Conservation (phyloP, 2,113 vertebrate species). For the Antigone vipio region DNA sequence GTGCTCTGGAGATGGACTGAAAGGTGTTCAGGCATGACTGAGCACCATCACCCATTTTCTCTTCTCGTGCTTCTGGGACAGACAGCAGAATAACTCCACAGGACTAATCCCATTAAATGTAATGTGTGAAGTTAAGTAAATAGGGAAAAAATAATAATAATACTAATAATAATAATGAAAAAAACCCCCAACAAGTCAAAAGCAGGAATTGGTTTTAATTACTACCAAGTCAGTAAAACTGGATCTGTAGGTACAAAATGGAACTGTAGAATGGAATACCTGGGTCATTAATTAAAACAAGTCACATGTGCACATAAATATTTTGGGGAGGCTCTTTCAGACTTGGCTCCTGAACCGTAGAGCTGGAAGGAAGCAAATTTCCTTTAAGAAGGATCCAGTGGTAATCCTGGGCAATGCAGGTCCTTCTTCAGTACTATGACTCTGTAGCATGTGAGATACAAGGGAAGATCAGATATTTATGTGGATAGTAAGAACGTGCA, state of each 20-base stretch:
- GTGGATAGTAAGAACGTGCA: background rate
- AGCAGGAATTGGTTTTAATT: background rate
- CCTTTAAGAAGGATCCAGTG: background rate
- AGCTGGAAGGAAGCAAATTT: background rate
- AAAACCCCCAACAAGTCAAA: background rate
- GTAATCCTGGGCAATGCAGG: background rate
- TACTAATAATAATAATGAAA: background rate
- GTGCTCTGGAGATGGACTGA: background rate
- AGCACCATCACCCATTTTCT: background rate
- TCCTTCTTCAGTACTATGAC: background rate
- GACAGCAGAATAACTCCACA: background rate
- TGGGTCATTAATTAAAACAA: background rate
- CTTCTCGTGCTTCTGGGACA: background rate
- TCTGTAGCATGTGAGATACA: background rate
- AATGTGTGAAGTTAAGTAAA: background rate
- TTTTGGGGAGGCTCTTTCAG: background rate
- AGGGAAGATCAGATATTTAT: background rate
- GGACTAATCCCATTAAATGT: background rate
- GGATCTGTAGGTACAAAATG: background rate
- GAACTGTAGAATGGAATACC: background rate
- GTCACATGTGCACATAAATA: background rate
- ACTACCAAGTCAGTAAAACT: background rate
- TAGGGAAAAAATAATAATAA: background rate
- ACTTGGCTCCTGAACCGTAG: background rate
- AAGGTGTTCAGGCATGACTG: background rate